Evolutionary conservation across 2,113 vertebrate species (phyloP).

Genomic region (Leptodactylus fuscus): DNA sequence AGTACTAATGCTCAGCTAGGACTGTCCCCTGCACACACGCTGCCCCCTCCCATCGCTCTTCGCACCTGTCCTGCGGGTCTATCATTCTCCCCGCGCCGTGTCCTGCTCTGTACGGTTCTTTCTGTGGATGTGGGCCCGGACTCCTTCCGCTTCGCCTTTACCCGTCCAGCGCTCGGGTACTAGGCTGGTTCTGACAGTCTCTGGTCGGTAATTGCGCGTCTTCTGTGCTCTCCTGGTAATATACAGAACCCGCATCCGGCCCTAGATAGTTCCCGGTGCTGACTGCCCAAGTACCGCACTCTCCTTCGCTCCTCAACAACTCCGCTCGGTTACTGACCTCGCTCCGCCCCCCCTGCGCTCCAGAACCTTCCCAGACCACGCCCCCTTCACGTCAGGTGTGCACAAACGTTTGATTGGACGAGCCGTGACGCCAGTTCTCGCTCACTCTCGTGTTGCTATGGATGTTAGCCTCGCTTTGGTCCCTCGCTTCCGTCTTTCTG

Average conservation of each 20-base stretch:
- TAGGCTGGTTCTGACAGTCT: neutral
- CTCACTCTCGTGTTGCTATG: neutral
- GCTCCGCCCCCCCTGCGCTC: slow-evolving; percentile 48
- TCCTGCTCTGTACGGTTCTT: slow-evolving; percentile 9
- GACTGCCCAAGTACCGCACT: neutral
- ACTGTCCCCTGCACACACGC: too few species aligned
- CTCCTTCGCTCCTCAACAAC: neutral
- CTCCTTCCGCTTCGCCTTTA: neutral
- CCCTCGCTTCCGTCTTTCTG: neutral
- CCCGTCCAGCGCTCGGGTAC: neutral
- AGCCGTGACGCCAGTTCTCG: neutral
- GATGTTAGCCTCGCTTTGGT: neutral
- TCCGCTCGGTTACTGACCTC: slow-evolving; percentile 31
- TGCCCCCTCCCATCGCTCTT: neutral
- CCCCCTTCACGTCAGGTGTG: neutral
- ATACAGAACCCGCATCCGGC: slow-evolving; percentile 45
- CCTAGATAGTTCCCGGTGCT: slow-evolving; percentile 1
- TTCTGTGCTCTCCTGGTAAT: slow-evolving; percentile 12
- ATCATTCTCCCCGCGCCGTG: slow-evolving; percentile 58
- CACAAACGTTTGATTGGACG: neutral
- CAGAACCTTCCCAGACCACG: slow-evolving; percentile 54
- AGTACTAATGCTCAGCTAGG: too few species aligned
- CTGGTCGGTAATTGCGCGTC: neutral
- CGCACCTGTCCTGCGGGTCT: slow-evolving; percentile 61
- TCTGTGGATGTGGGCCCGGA: slow-evolving; percentile 1